Conservation (phyloP, 2,797 vertebrate species). For the Lepilemur septentrionalis region DNA sequence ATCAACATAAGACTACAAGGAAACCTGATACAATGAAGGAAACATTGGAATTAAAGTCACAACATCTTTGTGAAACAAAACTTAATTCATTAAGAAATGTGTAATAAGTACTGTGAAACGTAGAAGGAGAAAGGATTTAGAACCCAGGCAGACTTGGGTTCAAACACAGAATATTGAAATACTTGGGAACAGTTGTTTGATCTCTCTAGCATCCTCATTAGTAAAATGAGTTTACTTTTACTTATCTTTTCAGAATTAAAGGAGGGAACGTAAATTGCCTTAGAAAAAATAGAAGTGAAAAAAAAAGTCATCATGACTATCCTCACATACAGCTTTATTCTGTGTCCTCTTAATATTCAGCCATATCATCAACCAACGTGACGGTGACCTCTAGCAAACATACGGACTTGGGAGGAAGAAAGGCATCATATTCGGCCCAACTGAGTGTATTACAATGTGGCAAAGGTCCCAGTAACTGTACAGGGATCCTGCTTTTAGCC, state of each 20-base stretch:
- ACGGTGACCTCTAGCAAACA: background rate
- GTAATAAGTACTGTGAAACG: background rate
- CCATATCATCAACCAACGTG: background rate
- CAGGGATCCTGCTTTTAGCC: background rate
- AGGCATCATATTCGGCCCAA: background rate
- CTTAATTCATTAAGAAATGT: background rate
- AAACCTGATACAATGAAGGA: background rate
- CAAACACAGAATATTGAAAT: background rate
- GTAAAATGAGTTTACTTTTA: background rate
- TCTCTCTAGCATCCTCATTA: background rate
- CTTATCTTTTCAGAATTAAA: background rate
- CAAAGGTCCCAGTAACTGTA: too few species aligned
- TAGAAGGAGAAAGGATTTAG: background rate
- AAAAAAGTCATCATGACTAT: background rate
- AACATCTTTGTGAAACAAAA: background rate
- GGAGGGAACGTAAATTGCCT: background rate
- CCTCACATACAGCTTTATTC: background rate
- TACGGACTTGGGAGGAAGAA: background rate
- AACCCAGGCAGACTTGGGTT: background rate
- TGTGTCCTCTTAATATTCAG: background rate
- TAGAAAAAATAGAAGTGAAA: background rate
- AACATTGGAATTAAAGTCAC: background rate
- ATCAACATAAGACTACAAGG: background rate
- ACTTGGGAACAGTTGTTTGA: background rate
- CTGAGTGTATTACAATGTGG: background rate